Evolutionary conservation across 2,888 invertebrate genomes (phyloP).

Genomic region (Cosmorhoe ocellata): DNA sequence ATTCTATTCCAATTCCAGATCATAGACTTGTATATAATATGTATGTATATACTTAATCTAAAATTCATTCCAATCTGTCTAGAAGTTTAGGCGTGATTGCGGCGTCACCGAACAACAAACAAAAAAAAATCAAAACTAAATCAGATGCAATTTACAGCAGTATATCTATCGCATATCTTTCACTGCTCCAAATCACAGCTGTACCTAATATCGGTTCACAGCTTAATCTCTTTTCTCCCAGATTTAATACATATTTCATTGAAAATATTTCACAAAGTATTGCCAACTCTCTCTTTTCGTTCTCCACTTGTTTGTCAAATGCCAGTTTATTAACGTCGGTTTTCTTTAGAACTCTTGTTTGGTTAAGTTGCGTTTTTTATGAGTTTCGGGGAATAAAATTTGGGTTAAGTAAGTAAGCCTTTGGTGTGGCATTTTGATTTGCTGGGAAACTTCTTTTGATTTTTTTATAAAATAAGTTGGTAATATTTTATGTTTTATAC

Average conservation of each 20-base stretch:
- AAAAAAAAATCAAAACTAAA: too few species aligned
- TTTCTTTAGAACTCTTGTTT: conserved; percentile 39
- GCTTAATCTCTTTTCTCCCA: conserved; percentile 68
- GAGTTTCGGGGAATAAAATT: conserved; percentile 22
- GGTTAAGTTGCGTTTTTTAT: conserved; percentile 33
- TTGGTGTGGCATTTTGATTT: conserved; percentile 16
- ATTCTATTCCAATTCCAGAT: too few species aligned
- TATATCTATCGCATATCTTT: conserved; percentile 2
- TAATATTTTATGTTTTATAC: too few species aligned
- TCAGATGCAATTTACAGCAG: too few species aligned
- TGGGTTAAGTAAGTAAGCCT: conserved; percentile 20
- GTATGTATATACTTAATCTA: too few species aligned
- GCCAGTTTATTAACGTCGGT: conserved; percentile 60
- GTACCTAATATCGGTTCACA: conserved; percentile 68
- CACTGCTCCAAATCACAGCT: conserved; percentile 21
- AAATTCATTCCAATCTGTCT: too few species aligned
- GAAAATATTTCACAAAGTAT: conserved; percentile 71
- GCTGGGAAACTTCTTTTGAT: neutral
- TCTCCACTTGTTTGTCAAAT: conserved; percentile 64
- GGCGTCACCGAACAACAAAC: too few species aligned
- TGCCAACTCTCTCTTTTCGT: conserved; percentile 42
- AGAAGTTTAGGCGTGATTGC: too few species aligned
- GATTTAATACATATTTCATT: conserved; percentile 80
- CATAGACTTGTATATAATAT: too few species aligned
- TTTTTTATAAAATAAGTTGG: too few species aligned